Conservation (phyloP, 1,140 invertebrate species). For the Diploscapter pachys region DNA sequence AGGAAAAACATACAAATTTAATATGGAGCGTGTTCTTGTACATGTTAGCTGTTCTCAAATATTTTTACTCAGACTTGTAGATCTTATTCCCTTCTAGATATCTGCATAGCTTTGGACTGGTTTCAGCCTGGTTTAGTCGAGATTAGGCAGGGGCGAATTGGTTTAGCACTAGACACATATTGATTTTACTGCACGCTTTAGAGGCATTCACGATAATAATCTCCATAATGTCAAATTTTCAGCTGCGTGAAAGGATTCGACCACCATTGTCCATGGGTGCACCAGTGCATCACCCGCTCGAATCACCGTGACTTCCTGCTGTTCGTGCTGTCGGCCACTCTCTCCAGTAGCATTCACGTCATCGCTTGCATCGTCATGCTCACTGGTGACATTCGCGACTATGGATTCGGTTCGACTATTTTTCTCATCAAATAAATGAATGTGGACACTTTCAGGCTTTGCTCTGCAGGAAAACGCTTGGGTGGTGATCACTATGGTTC, state of each 20-base stretch:
- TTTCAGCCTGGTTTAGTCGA: too few relatives aligned
- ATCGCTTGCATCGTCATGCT: constrained; percentile 13
- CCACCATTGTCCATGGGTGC: constrained; percentile 90
- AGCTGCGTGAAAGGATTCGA: constrained; percentile 85
- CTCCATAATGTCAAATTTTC: neutral
- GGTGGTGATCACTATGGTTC: constrained; percentile 18
- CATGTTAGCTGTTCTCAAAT: too few relatives aligned
- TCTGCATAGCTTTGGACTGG: too few relatives aligned
- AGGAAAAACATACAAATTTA: too few relatives aligned
- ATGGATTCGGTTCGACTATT: constrained; percentile 17
- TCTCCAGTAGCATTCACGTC: constrained; percentile 13
- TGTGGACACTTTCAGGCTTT: constrained; percentile 14
- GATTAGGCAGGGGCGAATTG: too few relatives aligned
- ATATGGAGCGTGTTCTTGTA: too few relatives aligned
- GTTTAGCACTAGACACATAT: too few relatives aligned
- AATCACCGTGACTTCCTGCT: constrained; percentile 46
- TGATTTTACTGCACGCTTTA: too few relatives aligned
- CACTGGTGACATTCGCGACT: constrained; percentile 7
- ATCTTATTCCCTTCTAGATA: too few relatives aligned
- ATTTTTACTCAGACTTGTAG: too few relatives aligned
- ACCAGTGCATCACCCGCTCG: constrained; percentile 77
- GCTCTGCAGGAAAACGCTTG: constrained; percentile 23
- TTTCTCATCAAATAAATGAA: constrained; percentile 1
- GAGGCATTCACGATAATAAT: too few relatives aligned
- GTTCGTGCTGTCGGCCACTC: constrained; percentile 26